phyloP scores from a whole-genome alignment of 2,797 vertebrate species.

The Zalophus californianus region DNA sequence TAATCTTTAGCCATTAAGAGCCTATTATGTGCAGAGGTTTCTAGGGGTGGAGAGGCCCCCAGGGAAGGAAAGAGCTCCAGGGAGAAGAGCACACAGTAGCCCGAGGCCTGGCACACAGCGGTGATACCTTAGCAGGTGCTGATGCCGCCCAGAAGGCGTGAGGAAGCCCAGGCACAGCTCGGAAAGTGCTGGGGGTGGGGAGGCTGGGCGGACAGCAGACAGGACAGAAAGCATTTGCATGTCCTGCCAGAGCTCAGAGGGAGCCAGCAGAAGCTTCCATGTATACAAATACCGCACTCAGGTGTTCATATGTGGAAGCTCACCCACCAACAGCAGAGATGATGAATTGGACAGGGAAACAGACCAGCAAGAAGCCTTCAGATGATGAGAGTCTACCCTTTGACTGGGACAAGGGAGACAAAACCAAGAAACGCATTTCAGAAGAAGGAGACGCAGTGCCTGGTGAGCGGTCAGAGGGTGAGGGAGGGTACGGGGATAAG shows the following conservation, averaged over 20 bases:
- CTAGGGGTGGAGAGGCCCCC: neutral
- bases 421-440: neutral
- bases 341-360: neutral
- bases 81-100: neutral
- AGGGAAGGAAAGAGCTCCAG: neutral
- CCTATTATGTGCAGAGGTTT: neutral
- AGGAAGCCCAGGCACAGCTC: neutral
- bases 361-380: neutral
- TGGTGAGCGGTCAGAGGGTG: neutral
- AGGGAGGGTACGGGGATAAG: neutral
- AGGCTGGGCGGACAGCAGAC: too few species aligned
- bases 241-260: neutral
- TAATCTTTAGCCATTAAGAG: neutral
- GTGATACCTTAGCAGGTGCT: neutral
- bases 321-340: neutral
- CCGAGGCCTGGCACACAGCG: neutral
- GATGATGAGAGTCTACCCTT: neutral
- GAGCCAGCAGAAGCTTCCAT: neutral
- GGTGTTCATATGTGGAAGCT: too few species aligned
- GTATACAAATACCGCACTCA: neutral
- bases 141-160: accelerated
- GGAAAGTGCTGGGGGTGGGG: neutral
- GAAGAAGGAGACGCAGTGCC: neutral
- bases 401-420: neutral
- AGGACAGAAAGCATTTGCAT: neutral